phyloP scores from a whole-genome alignment of 1,140 invertebrate genomes.

The Drosophila funebris region DNA sequence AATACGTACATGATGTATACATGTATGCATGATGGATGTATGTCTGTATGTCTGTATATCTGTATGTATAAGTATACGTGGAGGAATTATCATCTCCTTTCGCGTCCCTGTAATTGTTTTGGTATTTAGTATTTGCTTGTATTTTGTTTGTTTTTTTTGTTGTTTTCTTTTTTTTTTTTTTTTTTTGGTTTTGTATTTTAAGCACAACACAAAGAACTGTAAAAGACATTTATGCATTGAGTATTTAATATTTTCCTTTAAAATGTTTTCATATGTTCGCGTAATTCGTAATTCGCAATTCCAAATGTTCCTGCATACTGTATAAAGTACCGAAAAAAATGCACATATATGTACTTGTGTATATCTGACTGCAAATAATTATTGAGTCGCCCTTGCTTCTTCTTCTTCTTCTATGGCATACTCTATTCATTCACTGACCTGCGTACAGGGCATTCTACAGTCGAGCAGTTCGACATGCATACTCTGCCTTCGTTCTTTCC shows the following conservation, averaged over 20 bases:
- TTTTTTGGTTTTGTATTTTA: not conserved
- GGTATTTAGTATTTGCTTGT: not conserved
- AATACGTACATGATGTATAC: constrained; percentile 32
- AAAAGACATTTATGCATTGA: constrained; percentile 12
- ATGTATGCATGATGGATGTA: not conserved
- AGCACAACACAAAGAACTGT: constrained; percentile 36
- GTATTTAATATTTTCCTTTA: not conserved
- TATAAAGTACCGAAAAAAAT: not conserved
- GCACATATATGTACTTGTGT: not conserved
- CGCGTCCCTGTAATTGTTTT: not conserved
- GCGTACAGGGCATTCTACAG: not conserved
- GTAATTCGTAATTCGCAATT: not conserved
- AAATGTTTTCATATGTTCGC: not conserved
- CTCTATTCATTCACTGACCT: not conserved
- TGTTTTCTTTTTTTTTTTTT: constrained; percentile 3
- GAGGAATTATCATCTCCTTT: not conserved
- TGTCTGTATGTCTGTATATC: not conserved
- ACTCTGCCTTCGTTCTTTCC: not conserved
- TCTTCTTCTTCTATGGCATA: not conserved
- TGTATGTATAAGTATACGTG: too few species aligned
- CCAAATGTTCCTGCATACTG: too few species aligned
- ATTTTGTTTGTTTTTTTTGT: not conserved
- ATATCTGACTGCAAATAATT: not conserved
- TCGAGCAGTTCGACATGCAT: not conserved
- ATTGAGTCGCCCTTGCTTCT: not conserved